These are phyloP conservation scores for Cariama cristata DNA, from an alignment of 2,113 vertebrate species.

Conservation along the genomic window DNA sequence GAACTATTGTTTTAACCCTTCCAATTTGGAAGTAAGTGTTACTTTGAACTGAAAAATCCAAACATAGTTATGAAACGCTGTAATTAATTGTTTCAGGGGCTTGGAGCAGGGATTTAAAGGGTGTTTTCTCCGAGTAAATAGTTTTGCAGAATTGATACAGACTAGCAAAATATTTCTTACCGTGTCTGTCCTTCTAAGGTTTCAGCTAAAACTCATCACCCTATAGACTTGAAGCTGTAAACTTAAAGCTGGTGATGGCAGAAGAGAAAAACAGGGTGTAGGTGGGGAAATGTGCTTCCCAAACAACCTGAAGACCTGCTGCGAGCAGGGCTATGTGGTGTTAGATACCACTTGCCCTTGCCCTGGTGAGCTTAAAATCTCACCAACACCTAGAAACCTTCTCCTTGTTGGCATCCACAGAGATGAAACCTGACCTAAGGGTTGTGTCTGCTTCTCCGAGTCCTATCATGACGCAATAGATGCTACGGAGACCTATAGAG, in stretches of 20 bases:
- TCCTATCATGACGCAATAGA: too few relatives aligned
- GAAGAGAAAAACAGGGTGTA: background rate
- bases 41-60: background rate
- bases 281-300: background rate
- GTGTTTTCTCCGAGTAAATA: background rate
- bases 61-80: background rate
- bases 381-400: background rate
- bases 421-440: accelerated
- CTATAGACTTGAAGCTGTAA: background rate
- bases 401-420: background rate
- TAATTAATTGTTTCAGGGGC: background rate
- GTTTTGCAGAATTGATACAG: background rate
- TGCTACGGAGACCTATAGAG: background rate
- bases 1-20: slow-evolving; percentile 20
- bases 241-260: background rate
- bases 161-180: background rate
- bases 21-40: background rate
- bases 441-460: background rate
- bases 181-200: background rate
- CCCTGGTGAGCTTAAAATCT: background rate
- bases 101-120: background rate
- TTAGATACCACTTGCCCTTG: background rate
- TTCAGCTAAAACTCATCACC: background rate
- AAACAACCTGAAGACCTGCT: background rate
- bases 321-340: background rate